Percentiles rank a stretch among this genome's conserved stretches.
phyloP scores from a whole-genome alignment of 2,113 vertebrate species.

The Platysternon megacephalum region DNA sequence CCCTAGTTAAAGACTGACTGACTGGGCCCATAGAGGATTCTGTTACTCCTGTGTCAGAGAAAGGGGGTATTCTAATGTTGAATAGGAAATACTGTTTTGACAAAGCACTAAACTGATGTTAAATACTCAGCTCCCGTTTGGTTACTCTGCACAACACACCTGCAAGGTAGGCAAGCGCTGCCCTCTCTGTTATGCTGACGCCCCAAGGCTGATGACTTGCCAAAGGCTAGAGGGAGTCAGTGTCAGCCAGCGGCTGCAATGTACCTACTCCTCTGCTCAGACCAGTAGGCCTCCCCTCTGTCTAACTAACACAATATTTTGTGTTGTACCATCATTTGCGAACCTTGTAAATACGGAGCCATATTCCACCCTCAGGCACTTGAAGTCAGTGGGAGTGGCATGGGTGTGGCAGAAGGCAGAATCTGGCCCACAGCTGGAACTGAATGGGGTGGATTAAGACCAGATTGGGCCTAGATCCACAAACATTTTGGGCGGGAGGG shows the following conservation, averaged over 20 bases:
- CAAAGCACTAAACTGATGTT: background rate
- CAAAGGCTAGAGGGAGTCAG: rapidly evolving
- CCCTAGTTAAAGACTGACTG: conserved; percentile 7
- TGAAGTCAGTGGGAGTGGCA: rapidly evolving
- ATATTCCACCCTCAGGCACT: rapidly evolving
- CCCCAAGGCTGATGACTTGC: background rate
- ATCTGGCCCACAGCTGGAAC: background rate
- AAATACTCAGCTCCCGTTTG: background rate
- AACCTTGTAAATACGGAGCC: background rate
- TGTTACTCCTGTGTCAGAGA: background rate
- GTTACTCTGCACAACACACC: rapidly evolving
- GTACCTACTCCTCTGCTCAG: rapidly evolving
- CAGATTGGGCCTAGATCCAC: background rate
- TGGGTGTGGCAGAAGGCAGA: rapidly evolving
- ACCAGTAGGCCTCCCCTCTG: too few species aligned
- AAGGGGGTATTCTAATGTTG: background rate
- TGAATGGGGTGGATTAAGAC: rapidly evolving
- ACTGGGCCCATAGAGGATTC: background rate
- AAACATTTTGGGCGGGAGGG: background rate
- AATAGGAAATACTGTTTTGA: background rate
- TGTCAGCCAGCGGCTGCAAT: rapidly evolving
- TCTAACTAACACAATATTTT: background rate
- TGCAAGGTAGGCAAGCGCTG: rapidly evolving
- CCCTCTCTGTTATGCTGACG: background rate
- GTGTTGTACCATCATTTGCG: rapidly evolving